A percentile compares a stretch with the other conserved stretches of the same genome.
phyloP scores from a whole-genome alignment of 2,113 vertebrate genomes.

The Sinocyclocheilus anophthalmus region DNA sequence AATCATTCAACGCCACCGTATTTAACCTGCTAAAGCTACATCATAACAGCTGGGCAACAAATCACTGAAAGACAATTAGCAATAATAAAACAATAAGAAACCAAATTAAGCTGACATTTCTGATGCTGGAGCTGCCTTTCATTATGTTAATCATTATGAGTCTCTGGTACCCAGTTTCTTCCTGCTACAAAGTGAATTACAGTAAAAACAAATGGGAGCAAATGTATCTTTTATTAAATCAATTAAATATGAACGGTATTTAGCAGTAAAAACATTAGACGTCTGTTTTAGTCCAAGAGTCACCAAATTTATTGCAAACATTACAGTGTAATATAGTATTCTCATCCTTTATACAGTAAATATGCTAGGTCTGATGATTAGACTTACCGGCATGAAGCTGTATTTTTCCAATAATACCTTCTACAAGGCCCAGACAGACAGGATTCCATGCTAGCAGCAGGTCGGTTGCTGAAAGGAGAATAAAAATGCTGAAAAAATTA shows the following conservation, averaged over 20 bases:
- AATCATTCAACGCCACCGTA: not conserved
- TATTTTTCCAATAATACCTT: slow-evolving; percentile 95
- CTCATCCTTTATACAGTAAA: not conserved
- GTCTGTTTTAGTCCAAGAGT: not conserved
- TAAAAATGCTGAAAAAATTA: slow-evolving; percentile 38
- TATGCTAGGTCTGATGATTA: not conserved
- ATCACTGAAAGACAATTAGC: not conserved
- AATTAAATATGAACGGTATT: not conserved
- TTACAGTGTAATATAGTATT: not conserved
- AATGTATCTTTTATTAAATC: not conserved
- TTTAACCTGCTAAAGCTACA: slow-evolving; percentile 8
- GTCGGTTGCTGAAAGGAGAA: slow-evolving; percentile 86
- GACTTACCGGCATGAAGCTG: slow-evolving; percentile 92
- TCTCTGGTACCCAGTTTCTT: slow-evolving; percentile 3
- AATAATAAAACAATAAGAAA: not conserved
- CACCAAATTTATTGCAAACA: not conserved
- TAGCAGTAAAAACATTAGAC: not conserved
- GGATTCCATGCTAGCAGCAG: slow-evolving; percentile 97
- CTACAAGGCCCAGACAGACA: slow-evolving; percentile 92
- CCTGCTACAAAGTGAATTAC: slow-evolving; percentile 13
- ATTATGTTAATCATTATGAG: slow-evolving; percentile 19
- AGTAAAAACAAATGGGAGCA: not conserved
- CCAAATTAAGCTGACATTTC: slow-evolving; percentile 16
- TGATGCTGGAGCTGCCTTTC: not conserved
- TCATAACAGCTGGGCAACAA: not conserved